phyloP scores from a whole-genome alignment of 2,797 vertebrate species.

The Denticeps clupeoides region DNA sequence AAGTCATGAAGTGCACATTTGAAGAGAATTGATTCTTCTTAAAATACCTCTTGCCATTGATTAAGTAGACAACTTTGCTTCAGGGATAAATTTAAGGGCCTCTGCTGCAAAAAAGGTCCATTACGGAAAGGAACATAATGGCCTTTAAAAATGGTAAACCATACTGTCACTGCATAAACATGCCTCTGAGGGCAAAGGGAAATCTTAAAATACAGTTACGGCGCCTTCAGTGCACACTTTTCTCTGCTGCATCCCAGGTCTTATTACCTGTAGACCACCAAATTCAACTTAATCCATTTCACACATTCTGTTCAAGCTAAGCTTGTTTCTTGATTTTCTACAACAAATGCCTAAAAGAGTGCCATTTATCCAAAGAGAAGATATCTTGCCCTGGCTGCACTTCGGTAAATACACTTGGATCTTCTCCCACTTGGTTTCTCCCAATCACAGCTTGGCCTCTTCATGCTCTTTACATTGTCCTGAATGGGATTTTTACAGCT shows the following conservation, averaged over 20 bases:
- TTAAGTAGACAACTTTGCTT: constrained; percentile 18
- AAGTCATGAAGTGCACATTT: constrained; percentile 6
- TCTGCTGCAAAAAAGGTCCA: constrained; percentile 12
- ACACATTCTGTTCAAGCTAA: too few relatives aligned
- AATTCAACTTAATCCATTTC: too few relatives aligned
- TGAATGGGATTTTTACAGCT: constrained; percentile 14
- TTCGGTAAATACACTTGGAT: too few relatives aligned
- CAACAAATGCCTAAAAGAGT: too few relatives aligned
- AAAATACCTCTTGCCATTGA: constrained; percentile 19
- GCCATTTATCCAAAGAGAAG: too few relatives aligned
- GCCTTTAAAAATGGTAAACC: constrained; percentile 16
- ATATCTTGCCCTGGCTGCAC: too few relatives aligned
- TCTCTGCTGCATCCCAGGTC: neutral
- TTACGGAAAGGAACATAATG: constrained; percentile 22
- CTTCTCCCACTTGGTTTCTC: too few relatives aligned
- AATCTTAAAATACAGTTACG: constrained; percentile 1
- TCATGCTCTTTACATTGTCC: constrained; percentile 3
- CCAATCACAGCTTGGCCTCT: constrained; percentile 4
- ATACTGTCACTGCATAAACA: constrained; percentile 10
- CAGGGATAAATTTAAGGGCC: constrained; percentile 18
- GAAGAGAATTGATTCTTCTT: constrained; percentile 21
- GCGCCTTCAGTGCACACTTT: neutral
- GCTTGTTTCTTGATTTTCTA: too few relatives aligned
- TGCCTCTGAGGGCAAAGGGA: constrained; percentile 4
- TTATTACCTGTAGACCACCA: neutral